Conservation (phyloP, 2,113 vertebrate species). For the Notarius quadriscutis region DNA sequence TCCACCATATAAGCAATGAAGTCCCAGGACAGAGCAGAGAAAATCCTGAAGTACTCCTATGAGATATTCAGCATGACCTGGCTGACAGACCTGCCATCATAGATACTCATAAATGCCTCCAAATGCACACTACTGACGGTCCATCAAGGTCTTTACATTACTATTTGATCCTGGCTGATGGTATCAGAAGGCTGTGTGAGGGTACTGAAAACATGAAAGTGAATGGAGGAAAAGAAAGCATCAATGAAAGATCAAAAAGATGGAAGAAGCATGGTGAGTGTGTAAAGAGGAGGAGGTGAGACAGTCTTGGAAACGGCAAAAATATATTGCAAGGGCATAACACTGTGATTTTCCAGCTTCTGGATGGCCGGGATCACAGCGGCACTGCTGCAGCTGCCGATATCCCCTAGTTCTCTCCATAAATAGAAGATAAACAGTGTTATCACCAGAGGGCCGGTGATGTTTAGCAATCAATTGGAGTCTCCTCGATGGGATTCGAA, state of each 20-base stretch:
- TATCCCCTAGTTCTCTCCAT: neutral
- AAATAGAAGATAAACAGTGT: constrained; percentile 34
- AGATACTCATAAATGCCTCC: neutral
- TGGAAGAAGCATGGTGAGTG: neutral
- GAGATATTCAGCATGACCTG: neutral
- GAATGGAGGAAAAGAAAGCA: neutral
- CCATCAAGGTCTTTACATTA: neutral
- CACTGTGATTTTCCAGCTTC: constrained; percentile 27
- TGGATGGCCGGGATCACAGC: neutral
- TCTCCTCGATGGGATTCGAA: constrained; percentile 27
- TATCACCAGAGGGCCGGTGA: constrained; percentile 14
- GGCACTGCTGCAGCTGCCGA: constrained; percentile 2
- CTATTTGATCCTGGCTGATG: constrained; percentile 1
- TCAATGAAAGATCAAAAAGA: constrained; percentile 1
- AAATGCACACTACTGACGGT: neutral
- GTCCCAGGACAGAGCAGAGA: neutral
- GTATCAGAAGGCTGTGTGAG: neutral
- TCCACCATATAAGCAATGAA: neutral
- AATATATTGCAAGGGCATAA: constrained; percentile 1
- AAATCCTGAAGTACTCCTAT: neutral
- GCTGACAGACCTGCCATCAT: neutral
- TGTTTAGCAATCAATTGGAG: constrained; percentile 35
- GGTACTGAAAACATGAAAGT: neutral
- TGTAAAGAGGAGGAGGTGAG: neutral
- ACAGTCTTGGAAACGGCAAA: neutral